Evolutionary conservation across 2,888 invertebrate genomes (phyloP).

Genomic region (Caenorhabditis sp.): DNA sequence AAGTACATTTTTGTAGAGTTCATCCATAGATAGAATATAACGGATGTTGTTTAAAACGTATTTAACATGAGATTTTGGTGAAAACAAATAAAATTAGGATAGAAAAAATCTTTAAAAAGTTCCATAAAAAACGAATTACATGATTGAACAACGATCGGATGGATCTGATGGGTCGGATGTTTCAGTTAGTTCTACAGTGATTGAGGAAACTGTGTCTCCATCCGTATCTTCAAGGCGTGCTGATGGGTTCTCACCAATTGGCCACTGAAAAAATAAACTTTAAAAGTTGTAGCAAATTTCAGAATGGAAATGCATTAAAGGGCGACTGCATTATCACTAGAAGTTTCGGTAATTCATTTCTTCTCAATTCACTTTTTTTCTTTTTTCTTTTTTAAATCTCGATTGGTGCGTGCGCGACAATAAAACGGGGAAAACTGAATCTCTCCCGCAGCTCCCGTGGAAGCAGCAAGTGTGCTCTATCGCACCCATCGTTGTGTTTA

Average conservation of each 20-base stretch:
- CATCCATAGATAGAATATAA: neutral
- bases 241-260: constrained; percentile 62
- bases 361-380: no score
- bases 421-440: no score
- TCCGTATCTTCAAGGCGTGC: constrained; percentile 54
- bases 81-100: constrained; percentile 1
- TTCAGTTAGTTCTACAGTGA: constrained; percentile 45
- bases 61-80: neutral
- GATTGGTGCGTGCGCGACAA: no score
- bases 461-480: no score
- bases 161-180: constrained; percentile 53
- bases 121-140: constrained; percentile 47
- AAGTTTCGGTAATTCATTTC: no score
- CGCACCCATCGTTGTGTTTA: no score
- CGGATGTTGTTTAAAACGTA: neutral
- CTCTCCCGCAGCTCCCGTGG: no score
- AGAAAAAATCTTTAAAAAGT: neutral
- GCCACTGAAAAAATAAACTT: constrained; percentile 58
- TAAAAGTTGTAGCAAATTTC: no score
- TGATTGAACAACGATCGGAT: constrained; percentile 64
- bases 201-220: constrained; percentile 51
- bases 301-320: no score
- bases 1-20: neutral
- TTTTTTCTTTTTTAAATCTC: no score
- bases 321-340: no score